Evolutionary conservation across 2,797 vertebrate species (phyloP).

Genomic region (Sorex maritimensis): DNA sequence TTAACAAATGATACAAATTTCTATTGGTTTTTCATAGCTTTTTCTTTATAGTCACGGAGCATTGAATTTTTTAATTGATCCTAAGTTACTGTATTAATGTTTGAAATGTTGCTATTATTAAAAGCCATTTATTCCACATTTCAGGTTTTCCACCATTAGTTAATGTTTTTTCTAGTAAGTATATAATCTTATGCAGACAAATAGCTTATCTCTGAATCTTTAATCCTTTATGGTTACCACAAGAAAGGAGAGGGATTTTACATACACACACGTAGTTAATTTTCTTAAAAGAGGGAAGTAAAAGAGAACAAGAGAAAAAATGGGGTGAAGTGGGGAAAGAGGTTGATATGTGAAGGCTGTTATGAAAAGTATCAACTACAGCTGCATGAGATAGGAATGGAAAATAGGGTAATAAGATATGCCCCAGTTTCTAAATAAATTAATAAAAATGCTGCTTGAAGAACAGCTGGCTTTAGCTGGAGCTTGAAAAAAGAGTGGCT

Average conservation of each 20-base stretch:
- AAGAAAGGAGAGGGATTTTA: neutral
- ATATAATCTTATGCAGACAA: slow-evolving; percentile 62
- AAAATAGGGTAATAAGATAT: slow-evolving; percentile 88
- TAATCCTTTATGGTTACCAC: slow-evolving; percentile 9
- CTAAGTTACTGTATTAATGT: neutral
- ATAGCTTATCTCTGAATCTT: slow-evolving; percentile 16
- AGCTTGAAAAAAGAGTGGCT: slow-evolving; percentile 85
- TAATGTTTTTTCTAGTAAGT: neutral
- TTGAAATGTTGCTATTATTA: neutral
- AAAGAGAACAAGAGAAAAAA: slow-evolving; percentile 72
- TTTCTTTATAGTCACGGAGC: slow-evolving; percentile 15
- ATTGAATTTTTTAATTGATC: slow-evolving; percentile 59
- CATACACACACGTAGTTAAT: neutral
- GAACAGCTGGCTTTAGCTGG: slow-evolving; percentile 91
- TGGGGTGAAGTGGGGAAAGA: slow-evolving; percentile 66
- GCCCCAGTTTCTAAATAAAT: slow-evolving; percentile 87
- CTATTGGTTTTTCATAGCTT: neutral
- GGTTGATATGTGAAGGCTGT: slow-evolving; percentile 85
- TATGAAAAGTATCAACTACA: slow-evolving; percentile 88
- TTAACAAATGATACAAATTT: slow-evolving; percentile 10
- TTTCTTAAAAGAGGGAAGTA: slow-evolving; percentile 77
- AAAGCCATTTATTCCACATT: slow-evolving; percentile 60
- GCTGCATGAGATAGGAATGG: slow-evolving; percentile 84
- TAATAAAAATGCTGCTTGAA: slow-evolving; percentile 87
- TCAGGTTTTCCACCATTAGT: slow-evolving; percentile 42